Conservation (phyloP, 2,113 vertebrate genomes). For the Brachionichthys hirsutus region DNA sequence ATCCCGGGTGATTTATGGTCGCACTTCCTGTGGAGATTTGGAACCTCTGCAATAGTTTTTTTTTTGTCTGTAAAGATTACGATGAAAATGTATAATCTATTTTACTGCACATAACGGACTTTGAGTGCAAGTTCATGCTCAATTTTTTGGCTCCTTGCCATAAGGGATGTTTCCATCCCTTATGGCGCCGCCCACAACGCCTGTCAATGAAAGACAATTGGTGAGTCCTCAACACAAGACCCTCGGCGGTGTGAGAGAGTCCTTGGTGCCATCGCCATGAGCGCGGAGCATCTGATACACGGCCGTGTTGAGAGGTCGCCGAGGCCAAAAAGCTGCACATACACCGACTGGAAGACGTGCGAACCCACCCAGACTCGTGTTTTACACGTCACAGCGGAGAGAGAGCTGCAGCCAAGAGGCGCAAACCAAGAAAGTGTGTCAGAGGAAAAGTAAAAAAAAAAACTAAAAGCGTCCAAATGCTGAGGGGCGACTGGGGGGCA, state of each 20-base stretch:
- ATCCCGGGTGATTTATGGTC: no score
- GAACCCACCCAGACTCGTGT: background rate
- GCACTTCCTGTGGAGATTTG: no score
- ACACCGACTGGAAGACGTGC: no score
- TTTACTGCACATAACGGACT: no score
- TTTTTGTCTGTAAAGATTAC: no score
- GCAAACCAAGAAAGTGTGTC: background rate
- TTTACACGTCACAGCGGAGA: slow-evolving; percentile 17
- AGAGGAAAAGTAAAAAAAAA: slow-evolving; percentile 15
- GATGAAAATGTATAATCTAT: no score
- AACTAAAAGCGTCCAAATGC: slow-evolving; percentile 19
- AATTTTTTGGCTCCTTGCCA: slow-evolving; percentile 11
- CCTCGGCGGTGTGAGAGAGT: slow-evolving; percentile 25
- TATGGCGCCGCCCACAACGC: slow-evolving; percentile 25
- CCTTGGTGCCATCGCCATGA: slow-evolving; percentile 56
- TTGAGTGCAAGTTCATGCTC: slow-evolving; percentile 38
- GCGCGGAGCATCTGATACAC: slow-evolving; percentile 44
- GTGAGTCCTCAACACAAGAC: slow-evolving; percentile 8
- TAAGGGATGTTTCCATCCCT: slow-evolving; percentile 41
- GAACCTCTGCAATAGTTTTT: no score
- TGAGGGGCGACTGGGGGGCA: slow-evolving; percentile 27
- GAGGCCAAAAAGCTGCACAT: slow-evolving; percentile 29
- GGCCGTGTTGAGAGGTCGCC: slow-evolving; percentile 18
- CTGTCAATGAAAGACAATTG: slow-evolving; percentile 57
- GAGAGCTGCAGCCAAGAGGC: slow-evolving; percentile 17